These are phyloP conservation scores for Aplidium turbinatum DNA, from an alignment of 23 tunicate species.

Conservation along the genomic window DNA sequence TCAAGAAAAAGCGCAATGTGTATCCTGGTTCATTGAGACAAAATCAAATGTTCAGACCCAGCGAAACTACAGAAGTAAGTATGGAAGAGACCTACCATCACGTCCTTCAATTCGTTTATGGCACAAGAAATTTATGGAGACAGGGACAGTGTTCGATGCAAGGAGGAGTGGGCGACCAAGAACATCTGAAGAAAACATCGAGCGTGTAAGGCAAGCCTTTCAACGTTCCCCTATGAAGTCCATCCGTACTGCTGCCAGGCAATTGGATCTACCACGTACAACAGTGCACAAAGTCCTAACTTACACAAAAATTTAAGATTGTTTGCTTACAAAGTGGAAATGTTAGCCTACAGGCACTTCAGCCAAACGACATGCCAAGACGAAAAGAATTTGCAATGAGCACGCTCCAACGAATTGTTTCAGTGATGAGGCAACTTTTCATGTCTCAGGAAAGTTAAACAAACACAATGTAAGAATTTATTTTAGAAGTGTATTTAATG, in stretches of 20 bases:
- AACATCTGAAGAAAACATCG: slow-evolving; percentile 26
- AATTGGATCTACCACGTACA: slow-evolving; percentile 5
- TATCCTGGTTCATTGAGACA: slow-evolving; percentile 10
- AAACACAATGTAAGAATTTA: too few relatives aligned
- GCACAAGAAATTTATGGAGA: slow-evolving; percentile 15
- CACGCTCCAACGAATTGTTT: too few relatives aligned
- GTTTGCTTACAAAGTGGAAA: slow-evolving; percentile 10
- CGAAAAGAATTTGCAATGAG: too few relatives aligned
- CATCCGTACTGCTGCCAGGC: slow-evolving; percentile 23
- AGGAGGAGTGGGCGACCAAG: background rate
- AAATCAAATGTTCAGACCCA: slow-evolving; percentile 9
- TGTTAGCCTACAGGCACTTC: slow-evolving; percentile 8
- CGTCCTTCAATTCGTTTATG: slow-evolving; percentile 13
- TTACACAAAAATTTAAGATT: slow-evolving; percentile 4
- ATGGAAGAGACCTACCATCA: slow-evolving; percentile 11
- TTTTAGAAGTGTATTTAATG: too few relatives aligned
- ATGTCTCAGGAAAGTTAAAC: too few relatives aligned
- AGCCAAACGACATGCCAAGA: slow-evolving; percentile 16
- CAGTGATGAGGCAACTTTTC: too few relatives aligned
- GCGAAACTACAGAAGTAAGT: slow-evolving; percentile 16
- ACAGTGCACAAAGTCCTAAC: slow-evolving; percentile 15
- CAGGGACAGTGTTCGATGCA: slow-evolving; percentile 14
- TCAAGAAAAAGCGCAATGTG: too few relatives aligned
- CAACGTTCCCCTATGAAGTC: slow-evolving; percentile 5
- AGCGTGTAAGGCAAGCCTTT: slow-evolving; percentile 8